Conservation (phyloP, 1,140 invertebrate species). For the Megathymus violae region DNA sequence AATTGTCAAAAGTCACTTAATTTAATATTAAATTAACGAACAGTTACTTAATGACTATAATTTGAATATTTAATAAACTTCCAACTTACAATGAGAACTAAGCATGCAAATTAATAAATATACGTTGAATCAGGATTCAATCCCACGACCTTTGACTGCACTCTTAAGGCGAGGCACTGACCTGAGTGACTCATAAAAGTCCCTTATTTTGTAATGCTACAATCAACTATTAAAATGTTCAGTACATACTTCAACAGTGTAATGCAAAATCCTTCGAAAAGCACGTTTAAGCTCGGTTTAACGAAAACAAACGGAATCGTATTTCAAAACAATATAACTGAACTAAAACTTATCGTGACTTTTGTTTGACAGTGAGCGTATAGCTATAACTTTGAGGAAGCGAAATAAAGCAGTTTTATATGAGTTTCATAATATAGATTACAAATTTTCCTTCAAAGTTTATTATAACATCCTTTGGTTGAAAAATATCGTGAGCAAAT, state of each 20-base stretch:
- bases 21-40: no score
- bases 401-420: no score
- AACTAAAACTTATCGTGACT: slow-evolving; percentile 13
- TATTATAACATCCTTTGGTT: no score
- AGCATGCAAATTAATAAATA: no score
- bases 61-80: no score
- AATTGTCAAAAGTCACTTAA: no score
- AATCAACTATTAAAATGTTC: slow-evolving; percentile 22
- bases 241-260: slow-evolving; percentile 16
- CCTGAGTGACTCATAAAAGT: slow-evolving; percentile 15
- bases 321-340: slow-evolving; percentile 25
- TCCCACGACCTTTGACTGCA: slow-evolving; percentile 13
- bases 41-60: no score
- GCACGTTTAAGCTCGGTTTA: slow-evolving; percentile 30
- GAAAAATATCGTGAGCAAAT: no score
- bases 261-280: slow-evolving; percentile 21
- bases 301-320: slow-evolving; percentile 28
- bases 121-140: neutral
- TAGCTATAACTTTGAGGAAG: no score
- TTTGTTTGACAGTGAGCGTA: neutral
- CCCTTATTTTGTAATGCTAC: slow-evolving; percentile 29
- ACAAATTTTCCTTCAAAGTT: no score
- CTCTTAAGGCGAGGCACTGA: slow-evolving; percentile 10
- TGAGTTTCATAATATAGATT: no score
- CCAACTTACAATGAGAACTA: no score